Evolutionary conservation across 2,888 invertebrate genomes (phyloP).

Genomic region (Drosophila seclusa): DNA sequence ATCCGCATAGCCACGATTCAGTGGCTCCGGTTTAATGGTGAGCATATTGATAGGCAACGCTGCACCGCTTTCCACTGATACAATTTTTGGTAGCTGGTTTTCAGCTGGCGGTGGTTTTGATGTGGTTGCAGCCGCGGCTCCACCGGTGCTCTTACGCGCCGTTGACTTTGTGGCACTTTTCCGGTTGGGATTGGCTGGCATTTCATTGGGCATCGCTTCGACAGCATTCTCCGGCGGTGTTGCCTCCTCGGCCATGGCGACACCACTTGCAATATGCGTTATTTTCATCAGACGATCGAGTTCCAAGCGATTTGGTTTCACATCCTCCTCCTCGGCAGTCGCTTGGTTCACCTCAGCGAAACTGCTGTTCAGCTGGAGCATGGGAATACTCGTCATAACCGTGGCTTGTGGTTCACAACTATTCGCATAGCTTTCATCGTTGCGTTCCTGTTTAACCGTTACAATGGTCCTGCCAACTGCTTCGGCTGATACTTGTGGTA

Average conservation of each 20-base stretch:
- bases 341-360: slow-evolving; percentile 39
- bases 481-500: slow-evolving; percentile 1
- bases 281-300: slow-evolving; percentile 81
- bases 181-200: not conserved
- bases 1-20: slow-evolving; percentile 76
- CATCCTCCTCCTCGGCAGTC: slow-evolving; percentile 58
- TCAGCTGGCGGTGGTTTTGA: not conserved
- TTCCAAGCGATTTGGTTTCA: slow-evolving; percentile 81
- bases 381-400: slow-evolving; percentile 81
- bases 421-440: slow-evolving; percentile 49
- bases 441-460: slow-evolving; percentile 75
- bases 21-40: slow-evolving; percentile 77
- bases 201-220: slow-evolving; percentile 41
- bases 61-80: slow-evolving; percentile 66
- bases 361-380: slow-evolving; percentile 73
- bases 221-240: slow-evolving; percentile 41
- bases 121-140: slow-evolving; percentile 8
- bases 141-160: slow-evolving; percentile 63
- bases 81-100: slow-evolving; percentile 61
- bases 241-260: slow-evolving; percentile 66
- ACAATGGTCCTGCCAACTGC: slow-evolving; percentile 37
- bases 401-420: slow-evolving; percentile 41
- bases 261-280: slow-evolving; percentile 77
- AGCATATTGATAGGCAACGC: slow-evolving; percentile 46
- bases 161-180: slow-evolving; percentile 34